Evolutionary conservation across 2,113 vertebrate genomes (phyloP).

Genomic region (Catharus bicknelli): DNA sequence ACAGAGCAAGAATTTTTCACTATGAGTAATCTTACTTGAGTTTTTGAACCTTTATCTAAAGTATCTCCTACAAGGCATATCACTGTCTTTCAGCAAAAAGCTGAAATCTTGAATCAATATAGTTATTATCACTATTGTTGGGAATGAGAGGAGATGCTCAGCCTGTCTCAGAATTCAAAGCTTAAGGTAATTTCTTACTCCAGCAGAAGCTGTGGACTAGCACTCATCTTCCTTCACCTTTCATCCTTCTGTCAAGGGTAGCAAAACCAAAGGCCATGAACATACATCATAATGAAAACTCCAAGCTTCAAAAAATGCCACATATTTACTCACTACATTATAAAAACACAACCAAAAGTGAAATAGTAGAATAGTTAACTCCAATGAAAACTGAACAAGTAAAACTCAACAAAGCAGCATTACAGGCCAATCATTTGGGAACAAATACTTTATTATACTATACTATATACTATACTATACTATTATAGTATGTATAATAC

Average conservation of each 20-base stretch:
- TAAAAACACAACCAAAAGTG: background rate
- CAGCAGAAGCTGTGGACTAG: background rate
- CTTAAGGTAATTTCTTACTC: background rate
- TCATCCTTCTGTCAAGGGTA: background rate
- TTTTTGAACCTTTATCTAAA: background rate
- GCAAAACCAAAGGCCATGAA: background rate
- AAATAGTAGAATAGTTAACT: conserved; percentile 39
- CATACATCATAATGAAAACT: background rate
- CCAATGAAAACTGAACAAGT: conserved; percentile 16
- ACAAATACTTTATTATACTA: conserved; percentile 14
- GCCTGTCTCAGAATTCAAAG: background rate
- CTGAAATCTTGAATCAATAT: background rate
- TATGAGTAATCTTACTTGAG: background rate
- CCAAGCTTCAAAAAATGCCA: background rate
- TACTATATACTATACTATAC: too few species aligned
- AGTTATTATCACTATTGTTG: background rate
- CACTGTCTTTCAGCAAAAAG: background rate
- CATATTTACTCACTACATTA: background rate
- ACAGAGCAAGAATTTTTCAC: background rate
- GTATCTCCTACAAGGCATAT: background rate
- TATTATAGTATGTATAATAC: too few species aligned
- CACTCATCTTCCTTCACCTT: background rate
- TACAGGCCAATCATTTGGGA: conserved; percentile 31
- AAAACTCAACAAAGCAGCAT: conserved; percentile 25
- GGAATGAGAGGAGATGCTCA: background rate